phyloP scores from a whole-genome alignment of 2,888 invertebrate species.

The Folsomia manolachei region DNA sequence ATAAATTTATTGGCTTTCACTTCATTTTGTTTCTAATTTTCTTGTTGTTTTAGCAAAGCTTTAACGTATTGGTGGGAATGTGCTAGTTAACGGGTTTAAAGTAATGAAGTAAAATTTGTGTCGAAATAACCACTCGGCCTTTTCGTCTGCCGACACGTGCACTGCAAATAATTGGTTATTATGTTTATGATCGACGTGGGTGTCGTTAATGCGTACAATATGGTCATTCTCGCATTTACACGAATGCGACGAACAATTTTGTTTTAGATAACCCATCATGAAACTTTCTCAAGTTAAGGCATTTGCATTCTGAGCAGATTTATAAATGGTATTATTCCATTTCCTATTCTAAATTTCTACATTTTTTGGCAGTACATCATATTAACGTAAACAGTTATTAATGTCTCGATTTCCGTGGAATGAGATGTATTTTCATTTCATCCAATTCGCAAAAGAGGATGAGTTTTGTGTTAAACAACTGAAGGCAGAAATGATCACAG shows the following conservation, averaged over 20 bases:
- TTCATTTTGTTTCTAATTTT: not conserved
- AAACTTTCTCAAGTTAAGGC: not conserved
- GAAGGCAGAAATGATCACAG: too few relatives aligned
- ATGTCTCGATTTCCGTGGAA: not conserved
- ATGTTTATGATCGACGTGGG: not conserved
- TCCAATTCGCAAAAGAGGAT: not conserved
- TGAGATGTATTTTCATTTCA: not conserved
- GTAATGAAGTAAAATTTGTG: not conserved
- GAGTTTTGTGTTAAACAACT: not conserved
- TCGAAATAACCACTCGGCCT: not conserved
- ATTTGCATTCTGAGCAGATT: not conserved
- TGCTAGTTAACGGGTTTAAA: not conserved
- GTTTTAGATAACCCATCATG: too few relatives aligned
- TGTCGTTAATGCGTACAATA: not conserved
- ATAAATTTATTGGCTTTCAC: not conserved
- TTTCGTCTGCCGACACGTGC: not conserved
- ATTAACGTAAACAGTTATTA: not conserved
- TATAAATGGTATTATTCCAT: not conserved
- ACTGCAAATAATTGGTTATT: slow-evolving; percentile 7
- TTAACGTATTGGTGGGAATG: not conserved
- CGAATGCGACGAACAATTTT: not conserved
- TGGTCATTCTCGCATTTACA: not conserved
- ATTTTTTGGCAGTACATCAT: not conserved
- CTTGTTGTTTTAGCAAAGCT: not conserved
- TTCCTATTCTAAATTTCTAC: not conserved